Evolutionary conservation across 2,888 invertebrate species (phyloP).

Genomic region (Amphipoea lucens): DNA sequence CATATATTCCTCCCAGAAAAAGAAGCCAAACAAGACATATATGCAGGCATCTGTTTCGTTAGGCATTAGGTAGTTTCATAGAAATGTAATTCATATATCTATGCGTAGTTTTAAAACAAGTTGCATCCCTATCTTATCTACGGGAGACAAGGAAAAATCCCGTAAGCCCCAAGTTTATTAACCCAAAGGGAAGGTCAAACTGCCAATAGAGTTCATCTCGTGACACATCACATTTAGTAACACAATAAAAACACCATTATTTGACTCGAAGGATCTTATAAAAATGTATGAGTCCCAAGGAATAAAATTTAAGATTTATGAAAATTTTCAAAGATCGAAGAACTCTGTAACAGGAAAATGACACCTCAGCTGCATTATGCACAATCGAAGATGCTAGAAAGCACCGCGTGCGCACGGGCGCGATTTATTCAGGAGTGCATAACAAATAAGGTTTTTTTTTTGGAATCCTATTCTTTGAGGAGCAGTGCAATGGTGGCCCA

Average conservation of each 20-base stretch:
- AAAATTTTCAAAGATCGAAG: slow-evolving; percentile 64
- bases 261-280: slow-evolving; percentile 73
- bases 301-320: slow-evolving; percentile 69
- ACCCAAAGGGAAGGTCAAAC: slow-evolving; percentile 70
- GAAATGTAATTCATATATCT: too few relatives aligned
- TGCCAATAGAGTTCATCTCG: slow-evolving; percentile 70
- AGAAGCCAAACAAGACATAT: neutral
- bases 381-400: slow-evolving; percentile 54
- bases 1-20: neutral
- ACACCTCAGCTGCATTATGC: slow-evolving; percentile 53
- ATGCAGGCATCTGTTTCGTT: too few relatives aligned
- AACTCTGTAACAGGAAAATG: slow-evolving; percentile 60
- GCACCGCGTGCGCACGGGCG: slow-evolving; percentile 22
- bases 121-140: neutral
- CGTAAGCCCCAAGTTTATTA: slow-evolving; percentile 63
- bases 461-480: neutral
- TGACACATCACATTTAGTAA: slow-evolving; percentile 67
- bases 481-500: neutral
- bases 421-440: slow-evolving; percentile 41
- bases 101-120: neutral
- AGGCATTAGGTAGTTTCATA: too few relatives aligned
- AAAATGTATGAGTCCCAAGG: slow-evolving; percentile 73
- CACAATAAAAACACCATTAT: slow-evolving; percentile 66
- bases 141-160: slow-evolving; percentile 29
- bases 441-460: slow-evolving; percentile 40